Evolutionary conservation across 2,888 invertebrate genomes (phyloP).

Genomic region (Nasonovia ribisnigri): DNA sequence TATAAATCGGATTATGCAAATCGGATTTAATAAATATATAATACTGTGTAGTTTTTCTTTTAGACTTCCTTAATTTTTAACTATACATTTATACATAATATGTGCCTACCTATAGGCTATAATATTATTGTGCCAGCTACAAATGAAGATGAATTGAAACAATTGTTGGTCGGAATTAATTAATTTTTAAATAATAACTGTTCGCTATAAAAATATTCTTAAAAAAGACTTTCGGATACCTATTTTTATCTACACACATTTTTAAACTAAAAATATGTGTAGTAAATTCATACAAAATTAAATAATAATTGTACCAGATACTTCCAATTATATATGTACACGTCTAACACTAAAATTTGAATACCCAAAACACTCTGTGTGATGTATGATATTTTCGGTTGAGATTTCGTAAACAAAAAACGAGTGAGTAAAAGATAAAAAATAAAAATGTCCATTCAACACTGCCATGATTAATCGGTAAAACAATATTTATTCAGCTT

Average conservation of each 20-base stretch:
- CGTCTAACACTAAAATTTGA: neutral
- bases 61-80: neutral
- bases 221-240: neutral
- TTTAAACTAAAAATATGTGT: neutral
- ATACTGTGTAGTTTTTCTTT: neutral
- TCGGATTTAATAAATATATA: neutral
- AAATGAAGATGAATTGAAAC: neutral
- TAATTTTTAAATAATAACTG: neutral
- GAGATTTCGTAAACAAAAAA: neutral
- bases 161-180: neutral
- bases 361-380: neutral
- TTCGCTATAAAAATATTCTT: too few species aligned
- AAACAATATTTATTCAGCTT: neutral
- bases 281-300: neutral
- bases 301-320: neutral
- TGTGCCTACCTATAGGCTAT: neutral
- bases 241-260: neutral
- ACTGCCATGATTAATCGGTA: conserved; percentile 34
- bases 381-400: neutral
- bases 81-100: too few species aligned
- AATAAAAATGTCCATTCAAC: neutral
- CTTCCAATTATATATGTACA: neutral
- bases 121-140: too few species aligned
- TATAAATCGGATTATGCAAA: neutral
- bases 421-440: neutral